Percentiles rank a stretch among this genome's conserved stretches.
Conservation (phyloP, 2,888 invertebrate genomes). For the Hirtodrosophila trivittata region DNA sequence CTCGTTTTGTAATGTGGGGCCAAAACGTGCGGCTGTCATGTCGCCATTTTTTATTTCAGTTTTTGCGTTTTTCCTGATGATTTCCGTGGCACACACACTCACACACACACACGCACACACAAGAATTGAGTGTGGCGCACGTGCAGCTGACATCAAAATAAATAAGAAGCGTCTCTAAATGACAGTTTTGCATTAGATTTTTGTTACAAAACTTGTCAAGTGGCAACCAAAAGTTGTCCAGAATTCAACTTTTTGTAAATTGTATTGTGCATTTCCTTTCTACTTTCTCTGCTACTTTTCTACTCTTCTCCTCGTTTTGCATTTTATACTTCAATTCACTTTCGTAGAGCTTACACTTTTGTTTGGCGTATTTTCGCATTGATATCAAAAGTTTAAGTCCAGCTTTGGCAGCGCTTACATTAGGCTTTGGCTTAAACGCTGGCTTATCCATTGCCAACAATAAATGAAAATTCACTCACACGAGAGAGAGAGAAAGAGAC, state of each 20-base stretch:
- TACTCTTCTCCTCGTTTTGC: slow-evolving; percentile 2
- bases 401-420: slow-evolving; percentile 75
- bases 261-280: background rate
- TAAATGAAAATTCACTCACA: no score
- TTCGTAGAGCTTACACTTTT: slow-evolving; percentile 45
- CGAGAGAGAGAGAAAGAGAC: background rate
- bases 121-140: slow-evolving; percentile 49
- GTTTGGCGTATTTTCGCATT: slow-evolving; percentile 46
- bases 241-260: slow-evolving; percentile 26
- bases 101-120: slow-evolving; percentile 4
- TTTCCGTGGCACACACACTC: slow-evolving; percentile 44
- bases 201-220: slow-evolving; percentile 46
- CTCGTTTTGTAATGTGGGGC: slow-evolving; percentile 43
- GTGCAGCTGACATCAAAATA: slow-evolving; percentile 75
- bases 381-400: slow-evolving; percentile 79
- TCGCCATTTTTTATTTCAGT: slow-evolving; percentile 60
- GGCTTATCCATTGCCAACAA: slow-evolving; percentile 68
- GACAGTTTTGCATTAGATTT: slow-evolving; percentile 79
- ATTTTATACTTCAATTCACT: slow-evolving; percentile 44
- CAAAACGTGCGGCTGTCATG: slow-evolving; percentile 62
- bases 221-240: slow-evolving; percentile 40
- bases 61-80: slow-evolving; percentile 49
- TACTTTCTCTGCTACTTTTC: slow-evolving; percentile 1
- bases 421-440: slow-evolving; percentile 57
- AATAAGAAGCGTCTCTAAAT: slow-evolving; percentile 71